Evolutionary conservation across 2,888 invertebrate species (phyloP), one percentile per base, ranked within the genome.

Genomic region (Desoria tigrina): DNA sequence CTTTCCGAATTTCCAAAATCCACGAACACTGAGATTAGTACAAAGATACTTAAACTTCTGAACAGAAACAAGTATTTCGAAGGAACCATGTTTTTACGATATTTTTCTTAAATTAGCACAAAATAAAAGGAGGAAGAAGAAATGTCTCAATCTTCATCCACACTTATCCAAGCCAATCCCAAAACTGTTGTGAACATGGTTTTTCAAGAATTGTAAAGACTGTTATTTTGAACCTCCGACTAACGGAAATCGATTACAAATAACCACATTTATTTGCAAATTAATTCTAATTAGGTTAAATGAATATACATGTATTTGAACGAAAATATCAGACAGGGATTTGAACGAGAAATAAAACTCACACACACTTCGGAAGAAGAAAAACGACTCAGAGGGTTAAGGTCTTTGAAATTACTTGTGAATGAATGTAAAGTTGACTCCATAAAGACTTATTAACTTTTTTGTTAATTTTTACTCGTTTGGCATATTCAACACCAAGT

Each of bases 141-240:
- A 32, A 4, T 32, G 6, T 32, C 4, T 7, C 32, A 7, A 4
- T 32, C 11, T 32, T 4, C 32, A 4, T 32, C 32, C 11, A 32
- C 32, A 11, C 32, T 4, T 32, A 32, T 32, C 32, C 4, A 32
- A 32, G n/a, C 16, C 45, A 45, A 16, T 9, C 21, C 45, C 21
- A 4, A 51, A 51, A 51, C 51, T 26, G 45, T 24, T 51, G 51
- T 51, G 51, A 51, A 24, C 51, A 51, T 51, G 51, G 51, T 51
- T 51, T 51, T 51, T 51, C 51, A 51, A 24, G 24, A 14, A 16
- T 51, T 51, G 6, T 4, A 24, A 14, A 24, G 21, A 51, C 26
- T 26, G 14, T 51, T 51, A 51, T 26, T 24, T 21, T 21, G 23
- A 14, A 18, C 51, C 24, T 51, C 4, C 6, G 24, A 51, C 21